Conservation (phyloP, 2,797 vertebrate genomes). For the Sphenopsis melanotis region DNA sequence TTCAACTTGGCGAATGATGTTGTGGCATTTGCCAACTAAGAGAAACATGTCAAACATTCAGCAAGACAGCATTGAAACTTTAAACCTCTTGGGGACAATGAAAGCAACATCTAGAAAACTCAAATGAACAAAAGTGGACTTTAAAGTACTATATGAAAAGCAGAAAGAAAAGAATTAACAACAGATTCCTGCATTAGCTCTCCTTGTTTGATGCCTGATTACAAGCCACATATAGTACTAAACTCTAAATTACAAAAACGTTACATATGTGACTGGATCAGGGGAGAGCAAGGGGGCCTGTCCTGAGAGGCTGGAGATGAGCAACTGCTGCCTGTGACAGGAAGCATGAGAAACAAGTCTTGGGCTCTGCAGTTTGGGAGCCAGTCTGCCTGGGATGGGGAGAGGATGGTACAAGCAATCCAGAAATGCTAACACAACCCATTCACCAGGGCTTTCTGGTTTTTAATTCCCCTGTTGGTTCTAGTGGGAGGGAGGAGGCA, state of each 20-base stretch:
- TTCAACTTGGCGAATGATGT: neutral
- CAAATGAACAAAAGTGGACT: neutral
- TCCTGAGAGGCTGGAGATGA: neutral
- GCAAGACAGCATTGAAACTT: neutral
- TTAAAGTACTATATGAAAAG: neutral
- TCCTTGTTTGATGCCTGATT: neutral
- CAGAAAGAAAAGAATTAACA: neutral
- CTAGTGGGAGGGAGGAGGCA: neutral
- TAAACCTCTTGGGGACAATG: neutral
- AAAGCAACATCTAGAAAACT: neutral
- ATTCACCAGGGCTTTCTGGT: neutral
- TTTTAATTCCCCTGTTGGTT: neutral
- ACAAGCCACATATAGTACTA: neutral
- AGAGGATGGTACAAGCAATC: neutral
- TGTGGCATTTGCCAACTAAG: neutral
- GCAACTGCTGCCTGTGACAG: neutral
- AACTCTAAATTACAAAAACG: neutral
- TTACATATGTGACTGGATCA: neutral
- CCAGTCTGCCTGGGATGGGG: neutral
- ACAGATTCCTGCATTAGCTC: neutral
- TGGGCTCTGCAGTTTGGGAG: neutral
- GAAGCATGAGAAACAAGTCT: neutral
- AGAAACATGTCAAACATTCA: constrained; percentile 66
- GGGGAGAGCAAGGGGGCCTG: fast-evolving
- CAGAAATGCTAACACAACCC: neutral